Evolutionary conservation across 2,797 vertebrate species (phyloP).

Genomic region (Phoeniculus purpureus): DNA sequence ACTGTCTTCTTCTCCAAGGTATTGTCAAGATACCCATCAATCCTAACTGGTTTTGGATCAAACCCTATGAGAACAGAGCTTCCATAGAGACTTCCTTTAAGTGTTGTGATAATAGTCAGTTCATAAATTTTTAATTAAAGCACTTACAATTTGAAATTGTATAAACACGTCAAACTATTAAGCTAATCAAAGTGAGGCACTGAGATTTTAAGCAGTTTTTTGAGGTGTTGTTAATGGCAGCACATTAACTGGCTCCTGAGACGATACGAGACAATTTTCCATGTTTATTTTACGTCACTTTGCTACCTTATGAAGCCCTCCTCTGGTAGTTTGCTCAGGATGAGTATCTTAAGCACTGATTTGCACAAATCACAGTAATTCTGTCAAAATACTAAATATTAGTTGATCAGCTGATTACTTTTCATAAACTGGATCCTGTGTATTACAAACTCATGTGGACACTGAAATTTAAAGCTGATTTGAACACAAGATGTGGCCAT

Average conservation of each 20-base stretch:
- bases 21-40: rapidly evolving
- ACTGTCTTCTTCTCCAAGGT: neutral
- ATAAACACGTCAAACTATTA: neutral
- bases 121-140: slow-evolving; percentile 10
- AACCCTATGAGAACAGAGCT: neutral
- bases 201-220: neutral
- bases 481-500: neutral
- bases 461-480: neutral
- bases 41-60: neutral
- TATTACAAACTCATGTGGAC: neutral
- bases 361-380: neutral
- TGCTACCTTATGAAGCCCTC: neutral
- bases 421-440: neutral
- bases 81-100: neutral
- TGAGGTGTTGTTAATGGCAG: neutral
- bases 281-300: neutral
- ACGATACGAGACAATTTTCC: neutral
- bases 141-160: neutral
- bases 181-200: neutral
- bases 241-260: neutral
- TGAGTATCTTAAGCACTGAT: neutral
- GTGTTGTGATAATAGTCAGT: neutral
- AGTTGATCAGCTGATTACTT: neutral
- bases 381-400: neutral
- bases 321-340: neutral